Conservation (phyloP, 2,797 vertebrate genomes). For the Myotis findleyi region DNA sequence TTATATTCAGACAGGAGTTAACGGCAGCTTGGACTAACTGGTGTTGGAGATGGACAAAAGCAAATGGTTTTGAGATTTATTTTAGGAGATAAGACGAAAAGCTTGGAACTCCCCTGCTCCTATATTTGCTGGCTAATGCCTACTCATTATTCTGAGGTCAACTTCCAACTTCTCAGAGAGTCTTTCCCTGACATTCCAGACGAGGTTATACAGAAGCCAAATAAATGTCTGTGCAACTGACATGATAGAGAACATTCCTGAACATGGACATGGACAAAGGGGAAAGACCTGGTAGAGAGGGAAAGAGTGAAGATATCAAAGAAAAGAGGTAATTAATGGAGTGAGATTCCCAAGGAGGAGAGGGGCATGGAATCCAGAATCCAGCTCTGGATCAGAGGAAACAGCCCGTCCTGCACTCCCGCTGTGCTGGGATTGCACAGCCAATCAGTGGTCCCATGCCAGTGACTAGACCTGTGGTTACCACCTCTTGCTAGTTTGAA, state of each 20-base stretch:
- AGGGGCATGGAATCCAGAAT: background rate
- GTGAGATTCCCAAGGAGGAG: background rate
- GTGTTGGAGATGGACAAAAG: background rate
- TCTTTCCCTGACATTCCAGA: background rate
- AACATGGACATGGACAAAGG: background rate
- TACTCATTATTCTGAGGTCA: background rate
- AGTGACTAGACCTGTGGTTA: background rate
- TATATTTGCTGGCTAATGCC: background rate
- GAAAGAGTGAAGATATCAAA: background rate
- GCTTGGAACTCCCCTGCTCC: background rate
- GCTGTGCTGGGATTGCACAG: background rate
- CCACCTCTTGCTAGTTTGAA: background rate
- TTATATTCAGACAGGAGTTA: background rate
- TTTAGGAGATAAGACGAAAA: slow-evolving; percentile 19
- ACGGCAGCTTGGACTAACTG: background rate
- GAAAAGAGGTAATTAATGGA: background rate
- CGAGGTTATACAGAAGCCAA: background rate
- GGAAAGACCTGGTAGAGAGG: background rate
- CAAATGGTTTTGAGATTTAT: background rate
- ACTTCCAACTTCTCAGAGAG: background rate
- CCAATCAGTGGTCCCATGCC: background rate
- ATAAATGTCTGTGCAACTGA: background rate
- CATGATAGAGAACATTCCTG: background rate
- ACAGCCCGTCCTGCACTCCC: background rate
- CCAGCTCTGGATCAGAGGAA: background rate